phyloP scores from a whole-genome alignment of 2,888 invertebrate genomes.

The Acholoe squamosa region DNA sequence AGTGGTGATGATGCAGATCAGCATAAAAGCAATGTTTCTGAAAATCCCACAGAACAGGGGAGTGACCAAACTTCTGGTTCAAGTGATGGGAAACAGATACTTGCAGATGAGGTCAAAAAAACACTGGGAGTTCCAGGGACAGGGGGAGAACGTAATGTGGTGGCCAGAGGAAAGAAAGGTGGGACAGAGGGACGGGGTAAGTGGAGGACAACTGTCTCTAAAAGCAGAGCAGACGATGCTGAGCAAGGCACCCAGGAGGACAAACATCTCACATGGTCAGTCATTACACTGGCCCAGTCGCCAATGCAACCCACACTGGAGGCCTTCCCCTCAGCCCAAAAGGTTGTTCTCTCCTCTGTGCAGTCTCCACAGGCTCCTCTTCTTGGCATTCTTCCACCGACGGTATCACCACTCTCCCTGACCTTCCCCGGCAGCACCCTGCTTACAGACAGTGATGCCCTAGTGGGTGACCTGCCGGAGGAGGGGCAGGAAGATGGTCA shows the following conservation, averaged over 20 bases:
- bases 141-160: not conserved
- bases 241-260: not conserved
- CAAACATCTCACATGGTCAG: not conserved
- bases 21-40: not conserved
- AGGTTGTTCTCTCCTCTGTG: not conserved
- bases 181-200: not conserved
- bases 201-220: not conserved
- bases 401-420: not conserved
- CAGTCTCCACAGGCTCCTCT: slow-evolving; percentile 49
- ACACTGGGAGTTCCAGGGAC: not conserved
- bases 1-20: not conserved
- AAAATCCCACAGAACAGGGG: not conserved
- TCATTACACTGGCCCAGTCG: slow-evolving; percentile 41
- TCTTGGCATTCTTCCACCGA: not conserved
- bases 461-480: too few species aligned
- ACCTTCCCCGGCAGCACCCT: not conserved
- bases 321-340: slow-evolving; percentile 35
- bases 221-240: not conserved
- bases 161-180: not conserved
- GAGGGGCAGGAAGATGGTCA: slow-evolving; percentile 3
- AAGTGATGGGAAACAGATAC: too few species aligned
- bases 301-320: slow-evolving; percentile 41
- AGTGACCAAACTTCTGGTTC: too few species aligned
- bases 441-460: not conserved
- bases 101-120: not conserved